Evolutionary conservation across 2,113 vertebrate species (phyloP).

Genomic region (Aleadryas rufinucha): DNA sequence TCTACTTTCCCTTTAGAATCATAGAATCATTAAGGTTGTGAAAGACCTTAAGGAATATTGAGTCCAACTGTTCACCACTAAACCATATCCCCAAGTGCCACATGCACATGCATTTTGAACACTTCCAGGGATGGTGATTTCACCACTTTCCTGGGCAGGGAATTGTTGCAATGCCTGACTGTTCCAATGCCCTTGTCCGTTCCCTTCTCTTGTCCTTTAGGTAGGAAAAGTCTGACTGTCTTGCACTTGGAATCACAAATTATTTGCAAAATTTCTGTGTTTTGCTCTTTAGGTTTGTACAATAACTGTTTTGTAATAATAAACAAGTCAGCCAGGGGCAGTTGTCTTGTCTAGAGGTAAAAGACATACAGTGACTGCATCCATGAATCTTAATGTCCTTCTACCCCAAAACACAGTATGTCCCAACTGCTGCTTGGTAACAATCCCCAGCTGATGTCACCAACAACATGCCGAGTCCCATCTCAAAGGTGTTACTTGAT

Average conservation of each 20-base stretch:
- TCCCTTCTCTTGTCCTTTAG: not conserved
- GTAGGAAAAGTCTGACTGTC: not conserved
- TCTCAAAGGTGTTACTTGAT: not conserved
- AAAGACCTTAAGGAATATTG: not conserved
- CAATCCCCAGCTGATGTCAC: not conserved
- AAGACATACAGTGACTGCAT: not conserved
- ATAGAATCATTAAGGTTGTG: too few species aligned
- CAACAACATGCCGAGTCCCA: accelerated
- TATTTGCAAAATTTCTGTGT: not conserved
- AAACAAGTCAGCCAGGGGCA: not conserved
- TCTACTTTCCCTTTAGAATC: not conserved
- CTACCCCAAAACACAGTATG: not conserved
- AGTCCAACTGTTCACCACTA: too few species aligned
- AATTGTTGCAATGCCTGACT: not conserved
- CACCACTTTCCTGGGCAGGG: too few species aligned
- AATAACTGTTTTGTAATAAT: not conserved
- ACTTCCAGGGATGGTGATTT: not conserved
- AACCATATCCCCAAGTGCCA: not conserved
- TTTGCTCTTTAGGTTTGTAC: not conserved
- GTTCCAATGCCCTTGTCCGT: not conserved
- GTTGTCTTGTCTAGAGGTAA: not conserved
- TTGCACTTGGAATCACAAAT: not conserved
- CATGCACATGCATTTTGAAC: not conserved
- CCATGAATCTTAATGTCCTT: not conserved
- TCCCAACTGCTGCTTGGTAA: not conserved